Evolutionary conservation across 2,113 vertebrate genomes (phyloP).

Genomic region (Hemiscyllium ocellatum): DNA sequence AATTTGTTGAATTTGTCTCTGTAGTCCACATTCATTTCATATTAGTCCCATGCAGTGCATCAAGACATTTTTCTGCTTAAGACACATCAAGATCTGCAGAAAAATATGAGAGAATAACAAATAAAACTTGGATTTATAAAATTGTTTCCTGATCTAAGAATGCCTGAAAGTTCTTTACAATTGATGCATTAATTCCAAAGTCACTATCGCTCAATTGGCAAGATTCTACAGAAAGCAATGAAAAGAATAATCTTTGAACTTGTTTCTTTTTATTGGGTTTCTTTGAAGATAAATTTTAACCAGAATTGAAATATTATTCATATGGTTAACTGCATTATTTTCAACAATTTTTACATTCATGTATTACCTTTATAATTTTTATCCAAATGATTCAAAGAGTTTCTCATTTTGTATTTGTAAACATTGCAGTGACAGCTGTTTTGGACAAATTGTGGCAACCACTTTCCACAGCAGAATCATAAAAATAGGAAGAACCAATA

Average conservation of each 20-base stretch:
- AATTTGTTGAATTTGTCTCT: neutral
- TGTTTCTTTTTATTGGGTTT: neutral
- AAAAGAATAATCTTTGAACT: neutral
- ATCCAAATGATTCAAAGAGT: neutral
- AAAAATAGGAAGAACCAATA: neutral
- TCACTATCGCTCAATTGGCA: neutral
- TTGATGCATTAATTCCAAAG: neutral
- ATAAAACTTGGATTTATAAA: neutral
- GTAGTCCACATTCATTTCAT: neutral
- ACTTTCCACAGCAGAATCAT: neutral
- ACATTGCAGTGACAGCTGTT: neutral
- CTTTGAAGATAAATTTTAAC: neutral
- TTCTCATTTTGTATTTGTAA: neutral
- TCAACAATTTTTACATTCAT: neutral
- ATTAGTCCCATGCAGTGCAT: neutral
- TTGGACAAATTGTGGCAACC: neutral
- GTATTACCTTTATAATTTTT: neutral
- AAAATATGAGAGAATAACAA: neutral
- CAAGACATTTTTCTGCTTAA: neutral
- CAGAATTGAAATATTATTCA: neutral
- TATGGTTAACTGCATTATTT: neutral
- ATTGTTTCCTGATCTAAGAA: neutral
- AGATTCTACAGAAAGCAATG: neutral
- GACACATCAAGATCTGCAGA: neutral
- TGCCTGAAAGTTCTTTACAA: neutral